Conservation (phyloP, 2,888 invertebrate species). For the Serrognathus titanus region DNA sequence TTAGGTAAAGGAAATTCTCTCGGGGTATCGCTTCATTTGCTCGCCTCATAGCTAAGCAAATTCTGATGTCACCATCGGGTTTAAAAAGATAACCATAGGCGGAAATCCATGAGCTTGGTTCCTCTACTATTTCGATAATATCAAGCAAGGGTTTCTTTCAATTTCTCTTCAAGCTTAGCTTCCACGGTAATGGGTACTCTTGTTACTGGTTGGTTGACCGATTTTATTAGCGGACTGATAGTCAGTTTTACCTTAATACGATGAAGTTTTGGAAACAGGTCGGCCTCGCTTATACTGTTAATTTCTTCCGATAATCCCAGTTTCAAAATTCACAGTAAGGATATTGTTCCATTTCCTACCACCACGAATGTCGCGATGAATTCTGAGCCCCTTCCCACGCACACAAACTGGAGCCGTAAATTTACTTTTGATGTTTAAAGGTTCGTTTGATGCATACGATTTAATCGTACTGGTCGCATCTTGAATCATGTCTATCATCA, state of each 20-base stretch:
- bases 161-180: slow-evolving; percentile 25
- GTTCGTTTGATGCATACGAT: slow-evolving; percentile 1
- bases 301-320: not conserved
- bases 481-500: not conserved
- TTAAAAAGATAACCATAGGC: slow-evolving; percentile 36
- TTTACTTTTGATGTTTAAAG: slow-evolving; percentile 1
- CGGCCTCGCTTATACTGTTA: not conserved
- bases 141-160: slow-evolving; percentile 16
- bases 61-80: slow-evolving; percentile 30
- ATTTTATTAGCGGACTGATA: slow-evolving; percentile 1
- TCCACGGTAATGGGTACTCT: slow-evolving; percentile 7
- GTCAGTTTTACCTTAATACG: not conserved
- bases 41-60: slow-evolving; percentile 40
- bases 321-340: slow-evolving; percentile 1
- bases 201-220: slow-evolving; percentile 11
- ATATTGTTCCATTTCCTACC: not conserved
- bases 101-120: slow-evolving; percentile 38
- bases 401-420: not conserved
- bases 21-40: slow-evolving; percentile 34
- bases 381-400: not conserved
- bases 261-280: slow-evolving; percentile 1
- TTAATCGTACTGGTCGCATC: not conserved
- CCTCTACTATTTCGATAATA: slow-evolving; percentile 37
- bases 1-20: slow-evolving; percentile 17
- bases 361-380: not conserved